These are phyloP conservation scores for Pseudomyrmex pallidus DNA, from an alignment of 1,140 invertebrate genomes.

Conservation along the genomic window DNA sequence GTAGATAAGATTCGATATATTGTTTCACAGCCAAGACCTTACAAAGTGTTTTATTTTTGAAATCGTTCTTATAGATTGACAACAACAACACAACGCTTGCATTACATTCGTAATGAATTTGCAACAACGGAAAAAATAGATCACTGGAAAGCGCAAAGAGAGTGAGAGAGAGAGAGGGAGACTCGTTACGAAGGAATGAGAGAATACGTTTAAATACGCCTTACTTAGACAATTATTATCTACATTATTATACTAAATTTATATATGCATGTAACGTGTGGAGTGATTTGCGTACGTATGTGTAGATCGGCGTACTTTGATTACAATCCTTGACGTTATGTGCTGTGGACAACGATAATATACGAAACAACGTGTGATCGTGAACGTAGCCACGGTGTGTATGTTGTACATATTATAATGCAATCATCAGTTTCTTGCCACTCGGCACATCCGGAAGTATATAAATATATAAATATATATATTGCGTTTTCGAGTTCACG, in stretches of 20 bases:
- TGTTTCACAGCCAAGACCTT: too few species aligned
- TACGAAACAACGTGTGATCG: constrained; percentile 62
- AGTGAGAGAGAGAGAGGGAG: constrained; percentile 27
- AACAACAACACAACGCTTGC: too few species aligned
- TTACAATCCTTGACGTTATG: constrained; percentile 45
- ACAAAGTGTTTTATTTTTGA: too few species aligned
- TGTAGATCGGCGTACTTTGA: constrained; percentile 56
- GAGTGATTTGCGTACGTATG: constrained; percentile 55
- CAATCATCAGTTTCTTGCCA: constrained; percentile 35
- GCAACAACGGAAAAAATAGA: neutral
- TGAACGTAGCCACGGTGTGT: constrained; percentile 17
- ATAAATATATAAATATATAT: too few species aligned
- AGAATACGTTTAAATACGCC: constrained; percentile 66
- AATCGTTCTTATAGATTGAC: too few species aligned
- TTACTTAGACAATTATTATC: constrained; percentile 72
- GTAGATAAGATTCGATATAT: too few species aligned
- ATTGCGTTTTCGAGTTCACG: constrained; percentile 5
- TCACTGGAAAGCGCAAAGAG: neutral
- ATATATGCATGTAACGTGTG: constrained; percentile 52
- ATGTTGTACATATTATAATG: neutral
- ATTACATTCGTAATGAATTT: too few species aligned
- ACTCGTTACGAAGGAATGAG: neutral
- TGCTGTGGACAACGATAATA: constrained; percentile 59
- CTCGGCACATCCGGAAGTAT: constrained; percentile 4
- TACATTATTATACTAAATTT: constrained; percentile 66